A percentile compares a stretch with the other conserved stretches of the same genome.
phyloP scores from a whole-genome alignment of 2,113 vertebrate species.

The Mus spicilegus region DNA sequence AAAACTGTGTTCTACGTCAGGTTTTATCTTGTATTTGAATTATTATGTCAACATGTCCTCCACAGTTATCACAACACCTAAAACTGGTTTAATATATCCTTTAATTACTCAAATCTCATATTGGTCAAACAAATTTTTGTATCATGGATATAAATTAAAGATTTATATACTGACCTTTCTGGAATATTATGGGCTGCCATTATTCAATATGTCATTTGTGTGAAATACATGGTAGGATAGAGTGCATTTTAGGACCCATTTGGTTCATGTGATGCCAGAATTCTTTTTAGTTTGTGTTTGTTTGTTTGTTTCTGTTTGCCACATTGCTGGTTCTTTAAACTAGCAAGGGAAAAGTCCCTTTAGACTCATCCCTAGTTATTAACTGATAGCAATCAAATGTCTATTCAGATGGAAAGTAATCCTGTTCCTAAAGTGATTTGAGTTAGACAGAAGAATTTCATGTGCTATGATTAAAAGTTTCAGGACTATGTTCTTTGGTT shows the following conservation, averaged over 20 bases:
- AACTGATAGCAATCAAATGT: not conserved
- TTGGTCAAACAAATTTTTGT: not conserved
- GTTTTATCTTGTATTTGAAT: slow-evolving; percentile 18
- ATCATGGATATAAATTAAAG: not conserved
- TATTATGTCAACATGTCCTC: not conserved
- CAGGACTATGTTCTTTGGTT: not conserved
- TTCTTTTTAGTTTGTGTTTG: not conserved
- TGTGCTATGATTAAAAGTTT: not conserved
- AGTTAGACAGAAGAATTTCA: not conserved
- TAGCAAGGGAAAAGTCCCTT: not conserved
- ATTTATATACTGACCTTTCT: not conserved
- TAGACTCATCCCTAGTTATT: not conserved
- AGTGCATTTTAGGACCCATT: not conserved
- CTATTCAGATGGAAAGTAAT: not conserved
- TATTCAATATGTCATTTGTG: not conserved
- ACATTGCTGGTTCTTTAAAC: not conserved
- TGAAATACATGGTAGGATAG: not conserved
- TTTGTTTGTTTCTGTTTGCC: not conserved
- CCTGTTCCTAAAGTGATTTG: not conserved
- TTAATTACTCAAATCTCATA: slow-evolving; percentile 1
- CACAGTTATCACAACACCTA: not conserved
- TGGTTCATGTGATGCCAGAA: not conserved
- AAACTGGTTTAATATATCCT: not conserved
- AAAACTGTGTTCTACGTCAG: not conserved
- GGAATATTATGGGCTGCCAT: not conserved